Conservation (phyloP, 2,797 vertebrate species). For the Catostomus latipinnis region DNA sequence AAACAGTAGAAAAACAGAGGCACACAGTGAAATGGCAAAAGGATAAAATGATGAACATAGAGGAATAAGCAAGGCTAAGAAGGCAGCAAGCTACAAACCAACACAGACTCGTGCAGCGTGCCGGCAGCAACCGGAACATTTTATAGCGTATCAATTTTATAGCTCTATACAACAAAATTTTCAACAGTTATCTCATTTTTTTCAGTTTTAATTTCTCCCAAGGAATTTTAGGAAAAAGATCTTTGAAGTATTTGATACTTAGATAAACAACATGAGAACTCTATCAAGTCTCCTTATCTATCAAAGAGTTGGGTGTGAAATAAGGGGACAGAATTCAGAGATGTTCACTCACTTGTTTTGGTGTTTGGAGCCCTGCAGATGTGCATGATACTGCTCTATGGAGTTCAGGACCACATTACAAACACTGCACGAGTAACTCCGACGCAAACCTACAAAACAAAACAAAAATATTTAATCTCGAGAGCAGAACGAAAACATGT, state of each 20-base stretch:
- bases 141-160: no score
- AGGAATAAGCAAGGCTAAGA: no score
- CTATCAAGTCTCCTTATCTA: not conserved
- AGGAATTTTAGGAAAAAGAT: not conserved
- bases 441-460: slow-evolving; percentile 77
- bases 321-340: not conserved
- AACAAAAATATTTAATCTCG: slow-evolving; percentile 60
- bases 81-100: no score
- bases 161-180: no score
- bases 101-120: no score
- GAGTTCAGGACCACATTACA: slow-evolving; percentile 87
- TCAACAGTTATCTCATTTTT: no score
- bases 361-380: slow-evolving; percentile 87
- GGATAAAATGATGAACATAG: no score
- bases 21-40: no score
- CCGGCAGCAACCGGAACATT: no score
- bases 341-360: slow-evolving; percentile 82
- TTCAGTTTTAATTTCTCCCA: no score
- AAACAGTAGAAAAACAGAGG: no score
- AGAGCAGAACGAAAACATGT: slow-evolving; percentile 61
- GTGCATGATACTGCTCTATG: slow-evolving; percentile 87
- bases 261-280: not conserved
- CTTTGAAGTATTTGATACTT: not conserved
- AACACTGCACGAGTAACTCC: slow-evolving; percentile 83
- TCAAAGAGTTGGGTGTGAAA: not conserved